A percentile compares a stretch with the other conserved stretches of the same genome.
Conservation (phyloP, 2,113 vertebrate species). For the Coracopsis vasa region DNA sequence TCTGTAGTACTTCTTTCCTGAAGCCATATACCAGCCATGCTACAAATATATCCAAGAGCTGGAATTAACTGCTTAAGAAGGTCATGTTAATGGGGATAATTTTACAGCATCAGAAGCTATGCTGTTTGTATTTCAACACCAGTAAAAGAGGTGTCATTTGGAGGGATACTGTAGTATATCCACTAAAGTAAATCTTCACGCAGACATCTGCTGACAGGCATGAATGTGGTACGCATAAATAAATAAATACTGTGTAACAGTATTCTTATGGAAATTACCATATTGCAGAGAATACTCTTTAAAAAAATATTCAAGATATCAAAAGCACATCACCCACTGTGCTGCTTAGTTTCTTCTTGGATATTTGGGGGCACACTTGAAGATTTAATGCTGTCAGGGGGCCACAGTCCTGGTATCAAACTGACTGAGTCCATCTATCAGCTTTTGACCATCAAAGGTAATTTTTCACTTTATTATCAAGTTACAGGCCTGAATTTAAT, state of each 20-base stretch:
- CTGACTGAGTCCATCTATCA: not conserved
- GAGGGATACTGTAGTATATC: not conserved
- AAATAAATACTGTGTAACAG: not conserved
- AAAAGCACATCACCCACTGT: not conserved
- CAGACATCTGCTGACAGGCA: not conserved
- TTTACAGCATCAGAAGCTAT: not conserved
- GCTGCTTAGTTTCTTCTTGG: not conserved
- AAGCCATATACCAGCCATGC: not conserved
- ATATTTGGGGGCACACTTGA: not conserved
- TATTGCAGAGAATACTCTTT: not conserved
- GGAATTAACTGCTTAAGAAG: slow-evolving; percentile 22
- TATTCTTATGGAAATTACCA: not conserved
- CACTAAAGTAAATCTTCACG: not conserved
- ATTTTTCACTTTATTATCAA: not conserved
- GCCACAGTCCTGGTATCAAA: not conserved
- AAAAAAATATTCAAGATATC: not conserved
- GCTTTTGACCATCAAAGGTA: not conserved
- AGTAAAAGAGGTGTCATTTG: not conserved
- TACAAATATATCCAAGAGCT: not conserved
- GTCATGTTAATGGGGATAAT: not conserved
- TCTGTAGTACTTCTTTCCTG: not conserved
- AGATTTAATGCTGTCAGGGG: not conserved
- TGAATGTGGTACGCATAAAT: not conserved
- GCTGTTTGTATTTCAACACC: not conserved
- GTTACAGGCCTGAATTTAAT: not conserved